Base-by-base conservation (phyloP, 2,888 invertebrate species). In the Catocala nupta region DNA sequence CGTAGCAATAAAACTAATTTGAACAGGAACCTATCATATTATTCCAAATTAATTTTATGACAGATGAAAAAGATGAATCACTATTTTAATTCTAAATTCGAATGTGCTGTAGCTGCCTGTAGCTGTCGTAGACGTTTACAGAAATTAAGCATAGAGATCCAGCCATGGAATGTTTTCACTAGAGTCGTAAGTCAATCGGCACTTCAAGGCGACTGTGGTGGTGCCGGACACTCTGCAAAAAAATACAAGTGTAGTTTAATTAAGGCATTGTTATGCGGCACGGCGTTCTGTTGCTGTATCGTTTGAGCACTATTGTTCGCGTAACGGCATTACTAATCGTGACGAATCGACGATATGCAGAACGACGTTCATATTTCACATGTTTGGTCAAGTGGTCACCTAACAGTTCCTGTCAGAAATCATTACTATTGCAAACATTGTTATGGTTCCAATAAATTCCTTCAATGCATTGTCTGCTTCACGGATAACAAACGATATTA, bases 151-250 rank as follows among this genome's bases (percentile, higher is more conserved):
- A 73, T 80, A 81, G 85, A 87, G 84, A 85, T 88, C 85, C 78
- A 79, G 76, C 69, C 68, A 65, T 75, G 70, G 78, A 82, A 82
- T 80, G 70, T 78, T 25, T 25, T 81, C 73, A 78, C 75, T 81
- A 77, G 67, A 78, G 65, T 68, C 55, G 42, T 66, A 65, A 71
- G 71, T 72, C 68, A 68, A 59, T 55, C 42, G 54, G 63, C 58
- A 67, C 56, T 84, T 91, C 86, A 91, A 54, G 87, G 81, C 63
- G 81, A 77, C 64, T 86, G 83, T 50, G 89, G 86, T 34, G 91
- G 86, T 0, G 95, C 93, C 65, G 95, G 95, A 85, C 96, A 96
- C 87, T 90, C 96, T 96, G 91, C 45, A 90, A 87, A 73, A 73
- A 71, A 81, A 66, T 55, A 55, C 44, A 45, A 45, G 34, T 55